Evolutionary conservation across 2,888 invertebrate species (phyloP).

Genomic region (Melieria picta): DNA sequence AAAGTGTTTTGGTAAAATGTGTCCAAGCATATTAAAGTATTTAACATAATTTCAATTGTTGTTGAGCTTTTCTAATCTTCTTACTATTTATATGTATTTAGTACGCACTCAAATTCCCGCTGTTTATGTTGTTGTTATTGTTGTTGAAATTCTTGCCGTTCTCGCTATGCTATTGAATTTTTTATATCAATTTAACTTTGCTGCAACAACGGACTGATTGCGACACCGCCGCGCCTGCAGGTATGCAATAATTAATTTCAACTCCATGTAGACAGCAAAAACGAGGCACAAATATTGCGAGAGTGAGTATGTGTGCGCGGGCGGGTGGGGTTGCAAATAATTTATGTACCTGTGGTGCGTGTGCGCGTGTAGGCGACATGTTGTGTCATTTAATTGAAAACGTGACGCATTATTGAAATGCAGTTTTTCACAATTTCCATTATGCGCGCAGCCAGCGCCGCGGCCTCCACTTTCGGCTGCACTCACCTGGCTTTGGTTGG

Average conservation of each 20-base stretch:
- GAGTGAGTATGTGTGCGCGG: not conserved
- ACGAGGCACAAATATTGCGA: too few species aligned
- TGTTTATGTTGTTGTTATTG: constrained; percentile 5
- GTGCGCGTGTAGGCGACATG: not conserved
- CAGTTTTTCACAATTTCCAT: not conserved
- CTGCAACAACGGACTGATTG: not conserved
- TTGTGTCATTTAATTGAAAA: constrained; percentile 31
- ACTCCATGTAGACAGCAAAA: not conserved
- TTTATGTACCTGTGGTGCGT: not conserved
- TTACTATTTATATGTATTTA: too few species aligned
- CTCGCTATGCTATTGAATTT: not conserved
- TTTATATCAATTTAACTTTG: not conserved
- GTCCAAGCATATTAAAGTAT: not conserved
- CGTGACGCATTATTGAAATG: constrained; percentile 20
- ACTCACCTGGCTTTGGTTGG: too few species aligned
- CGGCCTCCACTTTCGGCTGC: too few species aligned
- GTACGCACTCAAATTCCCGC: too few species aligned
- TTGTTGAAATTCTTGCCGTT: not conserved
- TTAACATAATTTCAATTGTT: not conserved
- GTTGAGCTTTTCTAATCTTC: not conserved
- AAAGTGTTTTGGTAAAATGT: too few species aligned
- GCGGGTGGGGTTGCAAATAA: not conserved
- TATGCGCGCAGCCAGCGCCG: not conserved
- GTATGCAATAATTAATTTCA: constrained; percentile 32
- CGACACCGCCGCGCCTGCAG: constrained; percentile 7